phyloP scores from a whole-genome alignment of 2,797 vertebrate species.

The Protonibea diacanthus region DNA sequence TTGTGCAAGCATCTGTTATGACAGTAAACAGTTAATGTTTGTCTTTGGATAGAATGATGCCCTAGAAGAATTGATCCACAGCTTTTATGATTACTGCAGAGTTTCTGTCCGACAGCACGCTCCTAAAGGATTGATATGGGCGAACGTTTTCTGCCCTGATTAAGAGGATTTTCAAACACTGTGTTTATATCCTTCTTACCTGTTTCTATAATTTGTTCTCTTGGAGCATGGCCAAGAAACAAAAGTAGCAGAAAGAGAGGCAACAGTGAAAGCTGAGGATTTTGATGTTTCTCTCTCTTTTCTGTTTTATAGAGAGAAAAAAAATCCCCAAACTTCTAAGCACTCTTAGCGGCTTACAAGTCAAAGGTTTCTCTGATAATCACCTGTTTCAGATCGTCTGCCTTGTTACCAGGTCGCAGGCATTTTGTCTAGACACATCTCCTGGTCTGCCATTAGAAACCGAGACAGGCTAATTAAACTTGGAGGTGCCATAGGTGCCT shows the following conservation, averaged over 20 bases:
- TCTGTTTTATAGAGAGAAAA: background rate
- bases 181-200: background rate
- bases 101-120: background rate
- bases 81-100: background rate
- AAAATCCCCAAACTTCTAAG: background rate
- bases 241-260: slow-evolving; percentile 13
- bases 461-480: slow-evolving; percentile 49
- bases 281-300: slow-evolving; percentile 8
- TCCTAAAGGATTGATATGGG: background rate
- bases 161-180: background rate
- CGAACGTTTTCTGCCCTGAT: slow-evolving; percentile 2
- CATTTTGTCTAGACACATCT: slow-evolving; percentile 52
- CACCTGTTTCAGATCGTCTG: slow-evolving; percentile 24
- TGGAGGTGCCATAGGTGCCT: slow-evolving; percentile 36
- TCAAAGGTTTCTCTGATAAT: slow-evolving; percentile 38
- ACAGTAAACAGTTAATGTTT: slow-evolving; percentile 9
- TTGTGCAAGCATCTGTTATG: slow-evolving; percentile 18
- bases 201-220: slow-evolving; percentile 5
- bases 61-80: background rate
- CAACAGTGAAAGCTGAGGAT: background rate
- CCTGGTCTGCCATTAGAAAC: slow-evolving; percentile 35
- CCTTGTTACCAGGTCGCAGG: slow-evolving; percentile 43
- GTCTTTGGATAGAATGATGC: background rate
- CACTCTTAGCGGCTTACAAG: slow-evolving; percentile 1
- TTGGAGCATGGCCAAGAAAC: slow-evolving; percentile 7